Conservation (phyloP, 2,888 invertebrate species). For the Tineola bisselliella region DNA sequence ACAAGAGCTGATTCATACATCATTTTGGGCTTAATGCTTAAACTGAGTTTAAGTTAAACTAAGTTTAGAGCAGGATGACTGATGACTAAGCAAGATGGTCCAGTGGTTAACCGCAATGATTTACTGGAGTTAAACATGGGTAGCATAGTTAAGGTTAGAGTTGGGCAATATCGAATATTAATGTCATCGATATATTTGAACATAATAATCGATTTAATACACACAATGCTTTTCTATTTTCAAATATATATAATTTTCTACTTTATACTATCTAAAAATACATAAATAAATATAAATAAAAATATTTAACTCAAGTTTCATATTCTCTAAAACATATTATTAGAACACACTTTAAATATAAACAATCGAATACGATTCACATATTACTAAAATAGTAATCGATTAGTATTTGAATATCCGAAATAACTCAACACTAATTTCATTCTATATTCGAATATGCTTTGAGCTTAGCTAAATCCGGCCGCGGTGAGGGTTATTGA, state of each 20-base stretch:
- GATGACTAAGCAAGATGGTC: slow-evolving; percentile 14
- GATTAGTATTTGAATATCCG: background rate
- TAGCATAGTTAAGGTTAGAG: slow-evolving; percentile 1
- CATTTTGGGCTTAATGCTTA: background rate
- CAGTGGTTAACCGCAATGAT: slow-evolving; percentile 14
- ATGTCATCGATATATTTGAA: background rate
- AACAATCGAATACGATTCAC: background rate
- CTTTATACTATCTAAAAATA: no score
- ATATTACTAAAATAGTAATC: background rate
- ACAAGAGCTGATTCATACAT: slow-evolving; percentile 2
- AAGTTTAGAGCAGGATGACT: slow-evolving; percentile 11
- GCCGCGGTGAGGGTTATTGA: background rate
- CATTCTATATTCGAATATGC: background rate
- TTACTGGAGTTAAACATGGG: slow-evolving; percentile 13
- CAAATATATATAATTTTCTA: no score
- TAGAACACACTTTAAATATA: no score
- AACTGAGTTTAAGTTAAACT: slow-evolving; percentile 4
- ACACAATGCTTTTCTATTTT: no score
- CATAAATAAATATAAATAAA: no score
- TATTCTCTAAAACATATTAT: no score
- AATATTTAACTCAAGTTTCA: no score
- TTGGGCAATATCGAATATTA: background rate
- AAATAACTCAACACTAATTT: background rate
- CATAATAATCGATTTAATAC: no score
- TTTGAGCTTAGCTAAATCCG: slow-evolving; percentile 2